Evolutionary conservation across 2,113 vertebrate genomes (phyloP), one percentile per base, ranked within the genome.

Genomic region (Microcebus jonahi): DNA sequence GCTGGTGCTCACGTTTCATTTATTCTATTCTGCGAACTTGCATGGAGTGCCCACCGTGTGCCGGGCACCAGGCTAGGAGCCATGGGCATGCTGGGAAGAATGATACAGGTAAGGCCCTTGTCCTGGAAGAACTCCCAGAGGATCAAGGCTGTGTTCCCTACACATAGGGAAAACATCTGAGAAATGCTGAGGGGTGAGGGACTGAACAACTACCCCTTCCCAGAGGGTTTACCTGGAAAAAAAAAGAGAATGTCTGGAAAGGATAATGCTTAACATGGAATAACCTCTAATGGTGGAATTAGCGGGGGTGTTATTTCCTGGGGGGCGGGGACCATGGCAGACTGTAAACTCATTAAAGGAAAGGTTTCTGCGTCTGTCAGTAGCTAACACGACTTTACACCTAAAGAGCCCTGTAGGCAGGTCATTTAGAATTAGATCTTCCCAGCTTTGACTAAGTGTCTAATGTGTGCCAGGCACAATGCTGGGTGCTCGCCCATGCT

Each of bases 161-260:
- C 63, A 83, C 36, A 86, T 39, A 13, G 61, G 61, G 45, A 87
- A 95, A 93, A 42, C 61, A 67, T 81, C 53, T 91, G 59, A 80
- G 77, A 94, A 88, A 65, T 12, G 14, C 83, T 61, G 63, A 75
- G 31, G 23, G 50, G 57, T 73, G 87, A 63, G 73, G 48, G 79
- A 80, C 68, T 39, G 20, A 93, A 96, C 2, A 21, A 61, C 59
- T 88, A 88, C n/a, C 14, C 18, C n/a, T 91, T 92, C 73, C 73
- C 23, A 82, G 31, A 57, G 50, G 77, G 55, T 18, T 94, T 68
- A 85, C 76, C 71, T 91, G 65, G 76, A 42, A 92, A 77, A 91
- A 95, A 95, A 95, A 95, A 71, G 17, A 63, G 68, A 93, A 59
- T 61, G 45, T 94, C 93, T 97, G 85, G 91, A 88, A 97, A 96